Base-by-base conservation (phyloP, 30 jellyfish, hydroid and myxozoan species). In the Chrysaora quinquecirrha region DNA sequence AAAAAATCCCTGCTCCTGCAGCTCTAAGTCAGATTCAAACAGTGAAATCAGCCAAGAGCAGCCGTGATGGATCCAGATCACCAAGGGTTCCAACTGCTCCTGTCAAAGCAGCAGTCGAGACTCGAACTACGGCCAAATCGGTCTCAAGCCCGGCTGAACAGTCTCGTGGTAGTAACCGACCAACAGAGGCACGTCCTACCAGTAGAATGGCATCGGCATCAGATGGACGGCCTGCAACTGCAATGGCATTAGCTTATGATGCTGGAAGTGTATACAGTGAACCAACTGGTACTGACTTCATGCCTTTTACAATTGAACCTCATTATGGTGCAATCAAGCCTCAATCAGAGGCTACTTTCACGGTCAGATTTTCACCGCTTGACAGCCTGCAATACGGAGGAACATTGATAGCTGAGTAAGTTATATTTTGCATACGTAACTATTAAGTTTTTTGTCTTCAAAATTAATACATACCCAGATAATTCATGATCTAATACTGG, bases 221-320 rank as follows among this genome's bases (percentile, higher is more conserved):
- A 3, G 98, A 91, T 43, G 98, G 96, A 3, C 84, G 98, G 25
- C 96, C 98, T 58, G 96, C 96, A 18, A 85, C 95, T 30, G 96
- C 83, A 11, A 91, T 91, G 96, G 85, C 96, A 0, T 63, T 84
- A 48, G 92, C 91, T 22, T 91, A 84, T 70, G 98, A 91, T 12
- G 90, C 98, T 29, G 98, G 94, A 29, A 83, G 94, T 72, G 82
- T 83, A 16, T 72, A 30, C 67, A 75, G 70, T 43, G 94, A 83
- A 62, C 78, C 86, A 12, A 23, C 30, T 12, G 86, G 82, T 48
- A 62, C 35, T 61, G 86, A 68, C 48, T n/a, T 43, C 14, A 60
- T 87, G 82, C 98, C 97, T 10, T 92, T 85, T 61, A 24, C 92
- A 16, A 92, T 92, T 27, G 98, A 86, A 32, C 98, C 98, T 27